phyloP scores from a whole-genome alignment of 2,888 invertebrate species.

The Mythimna impura region DNA sequence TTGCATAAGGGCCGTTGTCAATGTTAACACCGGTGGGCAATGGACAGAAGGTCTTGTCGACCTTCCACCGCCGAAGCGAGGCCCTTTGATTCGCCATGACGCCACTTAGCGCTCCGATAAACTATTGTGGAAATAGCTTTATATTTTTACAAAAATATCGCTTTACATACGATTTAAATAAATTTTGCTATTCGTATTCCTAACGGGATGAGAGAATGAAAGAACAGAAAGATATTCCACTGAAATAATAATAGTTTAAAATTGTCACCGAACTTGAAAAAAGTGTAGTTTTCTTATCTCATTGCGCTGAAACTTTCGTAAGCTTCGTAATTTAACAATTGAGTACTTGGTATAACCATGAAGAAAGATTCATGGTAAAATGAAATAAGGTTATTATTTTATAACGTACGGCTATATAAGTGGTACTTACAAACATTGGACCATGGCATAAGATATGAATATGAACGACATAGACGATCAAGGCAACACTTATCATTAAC shows the following conservation, averaged over 20 bases:
- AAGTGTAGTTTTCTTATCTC: background rate
- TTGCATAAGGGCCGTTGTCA: conserved; percentile 87
- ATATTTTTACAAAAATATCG: conserved; percentile 54
- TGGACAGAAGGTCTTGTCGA: conserved; percentile 82
- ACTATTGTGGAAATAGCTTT: conserved; percentile 69
- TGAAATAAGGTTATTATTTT: background rate
- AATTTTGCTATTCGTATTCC: conserved; percentile 67
- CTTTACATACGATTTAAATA: conserved; percentile 50
- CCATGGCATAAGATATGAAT: conserved; percentile 38
- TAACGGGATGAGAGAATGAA: conserved; percentile 15
- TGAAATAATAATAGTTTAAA: background rate
- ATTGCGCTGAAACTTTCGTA: background rate
- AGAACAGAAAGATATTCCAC: conserved; percentile 10
- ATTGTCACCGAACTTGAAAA: background rate
- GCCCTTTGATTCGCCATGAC: conserved; percentile 86
- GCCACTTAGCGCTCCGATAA: conserved; percentile 72
- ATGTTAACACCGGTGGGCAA: conserved; percentile 81
- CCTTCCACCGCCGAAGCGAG: conserved; percentile 81
- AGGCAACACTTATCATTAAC: conserved; percentile 57
- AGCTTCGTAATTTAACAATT: background rate
- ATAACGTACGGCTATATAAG: too few relatives aligned
- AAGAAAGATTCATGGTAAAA: background rate
- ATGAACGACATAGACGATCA: conserved; percentile 49
- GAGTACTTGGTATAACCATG: background rate
- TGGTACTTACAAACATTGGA: background rate